Conservation (phyloP, 2,113 vertebrate species). For the Nycticryphes semicollaris region DNA sequence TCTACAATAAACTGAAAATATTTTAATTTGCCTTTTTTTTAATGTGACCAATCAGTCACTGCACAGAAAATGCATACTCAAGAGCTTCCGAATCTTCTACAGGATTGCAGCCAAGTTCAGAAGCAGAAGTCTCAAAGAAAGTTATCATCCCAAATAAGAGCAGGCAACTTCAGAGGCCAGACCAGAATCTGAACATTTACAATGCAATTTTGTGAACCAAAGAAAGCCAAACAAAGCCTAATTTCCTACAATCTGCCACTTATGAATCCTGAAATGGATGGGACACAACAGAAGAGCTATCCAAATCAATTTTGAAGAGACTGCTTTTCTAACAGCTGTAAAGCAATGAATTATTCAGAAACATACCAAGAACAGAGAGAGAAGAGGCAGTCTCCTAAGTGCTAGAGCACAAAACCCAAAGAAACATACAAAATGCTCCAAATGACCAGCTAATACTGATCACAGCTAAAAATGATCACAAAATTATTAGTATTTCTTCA, state of each 20-base stretch:
- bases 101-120: background rate
- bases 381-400: background rate
- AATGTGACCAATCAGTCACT: background rate
- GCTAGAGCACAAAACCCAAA: background rate
- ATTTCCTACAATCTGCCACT: background rate
- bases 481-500: background rate
- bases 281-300: background rate
- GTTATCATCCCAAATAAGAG: background rate
- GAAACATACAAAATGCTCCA: background rate
- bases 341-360: background rate
- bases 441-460: background rate
- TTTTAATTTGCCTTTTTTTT: background rate
- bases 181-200: background rate
- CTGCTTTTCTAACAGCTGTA: background rate
- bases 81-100: background rate
- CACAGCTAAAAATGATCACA: background rate
- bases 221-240: background rate
- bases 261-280: background rate
- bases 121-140: background rate
- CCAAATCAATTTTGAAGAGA: background rate
- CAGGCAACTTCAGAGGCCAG: background rate
- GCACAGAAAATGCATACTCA: background rate
- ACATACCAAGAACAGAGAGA: background rate
- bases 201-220: rapidly evolving
- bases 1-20: background rate